These are phyloP conservation scores for Nomia melanderi DNA, from an alignment of 1,140 invertebrate species.

Conservation along the genomic window DNA sequence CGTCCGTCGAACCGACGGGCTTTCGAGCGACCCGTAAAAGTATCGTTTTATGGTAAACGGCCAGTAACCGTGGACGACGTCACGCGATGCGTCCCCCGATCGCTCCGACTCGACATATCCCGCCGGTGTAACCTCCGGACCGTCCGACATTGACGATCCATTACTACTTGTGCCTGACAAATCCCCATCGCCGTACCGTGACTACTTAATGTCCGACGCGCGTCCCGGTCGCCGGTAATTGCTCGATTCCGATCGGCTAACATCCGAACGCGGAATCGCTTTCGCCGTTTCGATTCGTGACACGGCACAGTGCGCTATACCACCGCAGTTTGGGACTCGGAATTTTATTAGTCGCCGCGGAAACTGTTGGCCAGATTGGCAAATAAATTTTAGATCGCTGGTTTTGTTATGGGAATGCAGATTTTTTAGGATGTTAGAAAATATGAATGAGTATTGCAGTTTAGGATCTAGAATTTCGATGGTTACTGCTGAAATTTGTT, in stretches of 20 bases:
- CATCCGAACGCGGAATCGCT: background rate
- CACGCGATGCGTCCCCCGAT: background rate
- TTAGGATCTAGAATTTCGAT: too few relatives aligned
- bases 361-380: too few relatives aligned
- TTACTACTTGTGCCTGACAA: conserved; percentile 44
- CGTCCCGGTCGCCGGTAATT: conserved; percentile 20
- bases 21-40: background rate
- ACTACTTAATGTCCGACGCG: conserved; percentile 34
- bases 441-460: too few relatives aligned
- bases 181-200: conserved; percentile 20
- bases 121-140: background rate
- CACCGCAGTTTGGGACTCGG: too few relatives aligned
- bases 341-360: too few relatives aligned
- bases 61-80: background rate
- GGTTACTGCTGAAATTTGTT: too few relatives aligned
- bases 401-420: too few relatives aligned
- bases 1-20: background rate
- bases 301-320: too few relatives aligned
- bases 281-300: too few relatives aligned
- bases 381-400: too few relatives aligned
- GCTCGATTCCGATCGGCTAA: background rate
- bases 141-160: conserved; percentile 43
- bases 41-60: background rate
- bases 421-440: too few relatives aligned
- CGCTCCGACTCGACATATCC: conserved; percentile 17